Evolutionary conservation across 2,113 vertebrate species (phyloP).

Genomic region (Trogon surrucura): DNA sequence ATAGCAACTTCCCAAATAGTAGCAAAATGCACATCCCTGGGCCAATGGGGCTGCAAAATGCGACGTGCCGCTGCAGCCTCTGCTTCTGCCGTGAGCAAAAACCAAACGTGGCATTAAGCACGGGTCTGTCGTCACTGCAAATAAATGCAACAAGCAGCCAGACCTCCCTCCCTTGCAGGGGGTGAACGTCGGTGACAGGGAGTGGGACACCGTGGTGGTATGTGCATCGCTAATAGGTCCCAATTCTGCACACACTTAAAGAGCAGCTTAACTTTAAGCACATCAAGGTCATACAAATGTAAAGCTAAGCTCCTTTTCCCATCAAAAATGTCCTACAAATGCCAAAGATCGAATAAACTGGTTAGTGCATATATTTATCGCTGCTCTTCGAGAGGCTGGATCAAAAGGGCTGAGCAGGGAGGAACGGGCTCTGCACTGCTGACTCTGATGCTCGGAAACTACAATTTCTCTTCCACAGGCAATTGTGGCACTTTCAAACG

Average conservation of each 20-base stretch:
- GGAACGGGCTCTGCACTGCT: neutral
- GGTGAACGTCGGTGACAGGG: neutral
- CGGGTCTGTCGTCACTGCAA: neutral
- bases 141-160: neutral
- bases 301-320: neutral
- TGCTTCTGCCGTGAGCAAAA: neutral
- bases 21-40: neutral
- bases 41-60: fast-evolving
- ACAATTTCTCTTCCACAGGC: neutral
- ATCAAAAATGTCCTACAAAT: neutral
- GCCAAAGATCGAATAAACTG: neutral
- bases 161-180: neutral
- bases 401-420: neutral
- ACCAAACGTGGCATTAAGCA: neutral
- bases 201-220: fast-evolving
- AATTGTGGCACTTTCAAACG: neutral
- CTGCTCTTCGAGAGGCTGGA: neutral
- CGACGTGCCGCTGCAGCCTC: neutral
- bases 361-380: neutral
- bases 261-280: neutral
- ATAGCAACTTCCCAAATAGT: neutral
- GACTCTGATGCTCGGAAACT: neutral
- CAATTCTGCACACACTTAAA: neutral
- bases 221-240: neutral
- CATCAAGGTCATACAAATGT: fast-evolving